Evolutionary conservation across 2,888 invertebrate species (phyloP), one percentile per base, ranked within the genome.

Genomic region (Cataglyphis rosenhaueri): DNA sequence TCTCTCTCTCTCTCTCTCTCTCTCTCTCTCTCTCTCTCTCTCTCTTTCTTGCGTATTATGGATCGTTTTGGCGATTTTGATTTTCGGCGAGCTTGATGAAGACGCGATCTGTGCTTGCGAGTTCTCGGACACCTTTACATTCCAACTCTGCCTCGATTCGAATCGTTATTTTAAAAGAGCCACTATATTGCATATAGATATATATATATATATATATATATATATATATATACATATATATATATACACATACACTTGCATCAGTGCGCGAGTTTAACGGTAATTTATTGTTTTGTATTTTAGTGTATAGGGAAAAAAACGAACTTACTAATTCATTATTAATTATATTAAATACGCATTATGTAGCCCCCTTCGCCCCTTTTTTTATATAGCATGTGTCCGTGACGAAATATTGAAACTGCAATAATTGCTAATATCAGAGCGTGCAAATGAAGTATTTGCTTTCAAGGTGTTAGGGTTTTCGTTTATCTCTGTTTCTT

Each of bases 241-340:
- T 21, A 21, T 21, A 21, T 21, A 21, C 21, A 21, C 65, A 79
- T 86, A 85, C 55, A 86, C 83, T 71, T 84, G 86, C 79, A 87
- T 85, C 55, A 52, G 38, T 66, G 55, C 66, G 76, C 76, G 55
- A 76, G 68, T 76, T 89, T 88, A 87, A 79, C 89, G 85, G 87
- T 92, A 91, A 92, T 92, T 92, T 92, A 93, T 93, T 91, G 87
- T 93, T 92, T 92, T 91, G 89, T 92, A 90, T 89, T 88, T 89
- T 91, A 89, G 87, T 83, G 57, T 81, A 87, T 87, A 88, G 85
- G 64, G 84, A 86, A 88, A 70, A 85, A 85, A 82, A 85, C 78
- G 81, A 90, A 89, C 87, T 90, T 92, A 88, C 85, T 86, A 85
- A 91, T 88, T 86, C 87, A 86, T 86, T 89, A 90, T 85, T 85